Base-by-base conservation (phyloP, 1,140 invertebrate species). In the Anastrepha obliqua region DNA sequence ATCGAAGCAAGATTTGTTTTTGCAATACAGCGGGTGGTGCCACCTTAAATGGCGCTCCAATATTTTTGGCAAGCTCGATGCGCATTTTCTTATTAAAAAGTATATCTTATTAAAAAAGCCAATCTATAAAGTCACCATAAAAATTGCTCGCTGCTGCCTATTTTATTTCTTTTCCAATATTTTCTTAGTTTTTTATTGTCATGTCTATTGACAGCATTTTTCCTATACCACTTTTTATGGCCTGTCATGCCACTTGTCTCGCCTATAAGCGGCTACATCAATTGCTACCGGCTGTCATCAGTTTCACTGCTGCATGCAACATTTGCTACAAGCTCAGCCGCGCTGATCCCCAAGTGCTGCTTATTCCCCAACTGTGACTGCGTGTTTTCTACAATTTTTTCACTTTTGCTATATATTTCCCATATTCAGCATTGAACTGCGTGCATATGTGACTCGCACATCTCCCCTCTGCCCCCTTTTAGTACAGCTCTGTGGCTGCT, bases 281-380 rank as follows among this genome's bases (percentile, higher is more conserved):
- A 81, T 81, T 81, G 47, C 47, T 58, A 29, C 74, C 20, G 74
- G 20, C 74, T 55, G 74, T 81, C 74, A 5, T 17, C 74, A 81
- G 74, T 81, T 81, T 81, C 74, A 81, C 47, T 81, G 74, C 9
- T 15, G 70, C 44, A 47, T 51, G 70, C 42, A 81, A 81, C 74
- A 81, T 55, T 55, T 81, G 74, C n/a, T 55, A 42, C 47, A 81
- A 81, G n/a, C 70, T 42, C 17, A 47, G 13, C 0, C 70, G 6
- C 13, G 70, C 15, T 51, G 17, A n/a, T 47, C 3, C 47, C n/a
- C 13, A 47, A 74, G 42, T 13, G 47, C 74, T 42, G 44, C 74
- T 51, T 13, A 5, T n/a, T 81, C 47, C n/a, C 9, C 74, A 4
- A n/a, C 2, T 5, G 20, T 20, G 1, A 20, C 11, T 81, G 15